Percentiles rank a stretch among this genome's conserved stretches.
Conservation (phyloP, 2,113 vertebrate species). For the Tympanuchus pallidicinctus region DNA sequence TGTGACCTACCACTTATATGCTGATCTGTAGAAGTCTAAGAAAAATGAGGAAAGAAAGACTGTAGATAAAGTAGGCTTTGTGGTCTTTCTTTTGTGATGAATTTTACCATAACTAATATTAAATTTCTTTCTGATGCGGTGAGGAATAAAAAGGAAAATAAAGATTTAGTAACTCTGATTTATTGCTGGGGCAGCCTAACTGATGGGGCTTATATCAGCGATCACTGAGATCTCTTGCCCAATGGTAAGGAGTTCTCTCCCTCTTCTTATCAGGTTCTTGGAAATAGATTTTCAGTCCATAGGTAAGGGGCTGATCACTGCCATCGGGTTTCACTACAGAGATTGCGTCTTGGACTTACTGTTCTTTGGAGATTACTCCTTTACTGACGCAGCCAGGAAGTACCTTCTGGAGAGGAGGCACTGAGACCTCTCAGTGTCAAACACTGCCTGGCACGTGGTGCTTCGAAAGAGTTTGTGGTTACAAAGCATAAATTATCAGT, state of each 20-base stretch:
- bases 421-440: background rate
- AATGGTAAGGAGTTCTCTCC: background rate
- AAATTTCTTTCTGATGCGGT: background rate
- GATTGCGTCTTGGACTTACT: background rate
- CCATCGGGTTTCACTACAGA: background rate
- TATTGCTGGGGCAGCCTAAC: background rate
- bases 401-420: background rate
- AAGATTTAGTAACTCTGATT: background rate
- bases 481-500: background rate
- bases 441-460: accelerated
- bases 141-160: background rate
- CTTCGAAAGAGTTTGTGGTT: accelerated
- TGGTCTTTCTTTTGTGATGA: background rate
- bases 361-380: background rate
- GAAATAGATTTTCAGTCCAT: background rate
- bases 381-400: background rate
- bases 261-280: background rate
- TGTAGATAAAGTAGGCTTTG: background rate
- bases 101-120: background rate
- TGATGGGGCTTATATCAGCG: background rate
- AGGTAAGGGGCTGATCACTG: background rate
- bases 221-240: background rate
- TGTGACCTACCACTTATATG: accelerated
- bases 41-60: background rate
- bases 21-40: background rate